Evolutionary conservation across 2,113 vertebrate species (phyloP), one percentile per base, ranked within the genome.

Genomic region (Mesembrinibis cayennensis): DNA sequence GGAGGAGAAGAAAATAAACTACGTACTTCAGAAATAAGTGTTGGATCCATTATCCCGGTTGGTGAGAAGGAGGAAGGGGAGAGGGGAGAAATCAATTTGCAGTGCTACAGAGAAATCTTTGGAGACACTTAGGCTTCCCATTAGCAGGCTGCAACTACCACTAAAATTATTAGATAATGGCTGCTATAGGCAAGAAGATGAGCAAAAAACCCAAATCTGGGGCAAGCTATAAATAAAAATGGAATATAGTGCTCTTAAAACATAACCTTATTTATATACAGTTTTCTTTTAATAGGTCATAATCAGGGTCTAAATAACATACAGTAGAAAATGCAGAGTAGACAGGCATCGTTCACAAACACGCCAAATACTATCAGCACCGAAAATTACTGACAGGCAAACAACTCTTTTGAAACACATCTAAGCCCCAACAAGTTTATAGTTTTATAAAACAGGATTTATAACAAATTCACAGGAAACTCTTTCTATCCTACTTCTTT

Each of bases 141-240:
- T 93, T 94, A 93, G 84, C 59, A 85, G 67, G 32, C 78, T 91
- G 63, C 61, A 95, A 83, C 84, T 95, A 94, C 30, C 91, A 93
- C 83, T 40, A 18, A 70, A 94, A 91, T 95, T 85, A 93, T 65
- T 91, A 94, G 63, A 76, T 89, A 83, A 95, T 88, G 73, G 84
- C 81, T 94, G 87, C 70, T 91, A 77, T 26, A 88, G 87, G 62
- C 81, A 95, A 79, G 69, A 95, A 91, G 77, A 92, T 92, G 90
- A 97, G 91, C 80, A 91, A 94, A 88, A 85, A 87, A 32, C 6
- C 71, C 71, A 83, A 69, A 95, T 88, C 87, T 88, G 44, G 95
- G 93, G 58, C 91, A 93, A 95, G 76, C 49, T 91, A 95, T 86
- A 95, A 97, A 95, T 93, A 96, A 85, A 93, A 95, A 70, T 45